These are phyloP conservation scores for Drosophila quinaria DNA, from an alignment of 2,888 invertebrate species.

Conservation along the genomic window DNA sequence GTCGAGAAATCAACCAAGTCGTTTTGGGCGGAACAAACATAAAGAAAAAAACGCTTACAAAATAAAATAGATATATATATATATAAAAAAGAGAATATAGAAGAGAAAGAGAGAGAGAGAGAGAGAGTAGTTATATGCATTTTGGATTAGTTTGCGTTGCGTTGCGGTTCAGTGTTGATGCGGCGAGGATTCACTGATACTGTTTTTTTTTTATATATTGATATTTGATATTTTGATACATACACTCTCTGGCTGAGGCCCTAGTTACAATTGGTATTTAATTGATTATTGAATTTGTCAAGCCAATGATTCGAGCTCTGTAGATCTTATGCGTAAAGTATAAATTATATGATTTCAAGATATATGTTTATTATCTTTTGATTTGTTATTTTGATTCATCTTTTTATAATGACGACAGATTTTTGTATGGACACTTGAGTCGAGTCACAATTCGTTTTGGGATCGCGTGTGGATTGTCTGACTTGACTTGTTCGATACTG, in stretches of 20 bases:
- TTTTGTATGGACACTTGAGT: constrained; percentile 46
- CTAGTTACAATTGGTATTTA: constrained; percentile 15
- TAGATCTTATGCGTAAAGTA: constrained; percentile 16
- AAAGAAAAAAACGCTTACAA: constrained; percentile 68
- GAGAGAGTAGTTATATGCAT: constrained; percentile 76
- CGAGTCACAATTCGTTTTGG: constrained; percentile 45
- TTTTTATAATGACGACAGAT: constrained; percentile 37
- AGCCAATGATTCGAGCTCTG: constrained; percentile 5
- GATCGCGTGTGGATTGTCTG: constrained; percentile 56
- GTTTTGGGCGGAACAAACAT: constrained; percentile 68
- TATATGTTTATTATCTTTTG: constrained; percentile 22
- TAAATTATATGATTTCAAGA: constrained; percentile 18
- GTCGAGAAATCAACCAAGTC: constrained; percentile 44
- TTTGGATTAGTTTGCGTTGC: constrained; percentile 64
- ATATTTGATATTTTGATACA: constrained; percentile 12
- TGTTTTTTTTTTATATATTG: constrained; percentile 12
- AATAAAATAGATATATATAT: constrained; percentile 46
- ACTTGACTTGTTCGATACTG: constrained; percentile 54
- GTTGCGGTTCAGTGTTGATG: constrained; percentile 51
- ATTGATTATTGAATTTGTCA: constrained; percentile 2
- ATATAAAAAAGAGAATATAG: constrained; percentile 69
- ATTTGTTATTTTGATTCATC: constrained; percentile 22
- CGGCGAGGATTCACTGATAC: constrained; percentile 58
- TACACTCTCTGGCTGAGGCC: constrained; percentile 20
- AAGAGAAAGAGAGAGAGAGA: constrained; percentile 73